Evolutionary conservation across 2,113 vertebrate species (phyloP).

Genomic region (Cricetomys ansorgei): DNA sequence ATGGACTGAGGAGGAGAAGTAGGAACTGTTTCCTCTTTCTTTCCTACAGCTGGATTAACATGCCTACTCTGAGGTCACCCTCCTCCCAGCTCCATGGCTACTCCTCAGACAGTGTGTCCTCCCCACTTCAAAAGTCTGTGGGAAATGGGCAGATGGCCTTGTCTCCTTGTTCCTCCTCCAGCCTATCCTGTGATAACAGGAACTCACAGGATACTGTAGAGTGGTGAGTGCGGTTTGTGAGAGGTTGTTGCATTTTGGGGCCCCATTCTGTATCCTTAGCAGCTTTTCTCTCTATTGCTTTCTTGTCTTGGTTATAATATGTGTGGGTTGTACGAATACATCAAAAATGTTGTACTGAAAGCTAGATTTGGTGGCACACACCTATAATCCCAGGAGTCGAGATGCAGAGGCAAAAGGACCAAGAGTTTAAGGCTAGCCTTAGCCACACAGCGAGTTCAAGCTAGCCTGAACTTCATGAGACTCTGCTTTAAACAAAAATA

Average conservation of each 20-base stretch:
- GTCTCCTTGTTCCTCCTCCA: slow-evolving; percentile 47
- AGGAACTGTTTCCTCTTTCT: neutral
- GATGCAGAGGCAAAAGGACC: neutral
- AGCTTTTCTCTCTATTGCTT: neutral
- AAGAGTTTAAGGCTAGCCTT: neutral
- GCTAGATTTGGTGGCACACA: neutral
- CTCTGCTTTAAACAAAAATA: neutral
- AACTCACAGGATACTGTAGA: neutral
- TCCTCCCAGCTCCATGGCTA: slow-evolving; percentile 2
- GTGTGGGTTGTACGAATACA: neutral
- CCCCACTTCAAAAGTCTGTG: neutral
- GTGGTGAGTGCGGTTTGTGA: slow-evolving; percentile 67
- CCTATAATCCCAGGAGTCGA: neutral
- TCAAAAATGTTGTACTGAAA: neutral
- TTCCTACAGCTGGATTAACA: slow-evolving; percentile 29
- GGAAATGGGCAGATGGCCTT: neutral
- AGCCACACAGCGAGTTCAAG: neutral
- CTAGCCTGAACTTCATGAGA: neutral
- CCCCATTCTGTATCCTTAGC: neutral
- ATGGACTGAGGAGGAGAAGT: neutral
- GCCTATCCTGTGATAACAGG: neutral
- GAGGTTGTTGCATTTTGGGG: neutral
- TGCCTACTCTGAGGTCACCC: slow-evolving; percentile 22
- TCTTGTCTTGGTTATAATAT: neutral
- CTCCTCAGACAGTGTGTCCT: slow-evolving; percentile 38